Conservation (phyloP, 30 jellyfish, hydroid and myxozoan species). For the Aurelia sp. region DNA sequence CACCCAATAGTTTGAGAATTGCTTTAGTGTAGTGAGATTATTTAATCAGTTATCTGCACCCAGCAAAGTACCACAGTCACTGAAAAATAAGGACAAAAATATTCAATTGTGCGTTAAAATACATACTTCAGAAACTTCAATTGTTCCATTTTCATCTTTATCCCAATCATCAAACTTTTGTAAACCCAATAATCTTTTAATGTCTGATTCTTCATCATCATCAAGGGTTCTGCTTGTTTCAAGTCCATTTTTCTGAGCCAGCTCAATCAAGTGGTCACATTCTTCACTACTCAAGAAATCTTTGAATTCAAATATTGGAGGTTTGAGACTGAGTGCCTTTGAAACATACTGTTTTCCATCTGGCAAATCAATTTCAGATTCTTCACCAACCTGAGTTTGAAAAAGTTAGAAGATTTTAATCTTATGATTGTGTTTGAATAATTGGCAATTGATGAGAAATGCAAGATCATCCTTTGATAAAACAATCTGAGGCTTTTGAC, state of each 20-base stretch:
- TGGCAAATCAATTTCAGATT: background rate
- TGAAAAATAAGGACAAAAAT: too few species aligned
- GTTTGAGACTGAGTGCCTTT: constrained; percentile 38
- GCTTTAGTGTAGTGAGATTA: too few species aligned
- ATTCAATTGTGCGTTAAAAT: too few species aligned
- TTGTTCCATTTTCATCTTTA: constrained; percentile 22
- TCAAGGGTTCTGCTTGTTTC: constrained; percentile 42
- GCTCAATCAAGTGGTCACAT: constrained; percentile 56
- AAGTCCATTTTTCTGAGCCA: constrained; percentile 47
- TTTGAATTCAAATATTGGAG: constrained; percentile 63
- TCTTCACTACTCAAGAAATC: constrained; percentile 46
- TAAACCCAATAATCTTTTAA: background rate
- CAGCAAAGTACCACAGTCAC: too few species aligned
- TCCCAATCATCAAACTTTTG: constrained; percentile 47
- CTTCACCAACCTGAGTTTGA: constrained; percentile 8
- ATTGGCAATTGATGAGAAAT: too few species aligned
- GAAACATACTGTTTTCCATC: constrained; percentile 33
- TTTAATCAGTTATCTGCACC: too few species aligned
- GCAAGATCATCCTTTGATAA: too few species aligned
- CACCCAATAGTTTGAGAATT: too few species aligned
- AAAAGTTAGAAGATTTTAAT: too few species aligned
- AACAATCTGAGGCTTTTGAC: too few species aligned
- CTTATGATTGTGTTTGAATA: too few species aligned
- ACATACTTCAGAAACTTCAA: constrained; percentile 44
- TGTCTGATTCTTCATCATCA: constrained; percentile 30